These are phyloP conservation scores for Diabrotica undecimpunctata DNA, from an alignment of 1,140 invertebrate species.

Conservation along the genomic window DNA sequence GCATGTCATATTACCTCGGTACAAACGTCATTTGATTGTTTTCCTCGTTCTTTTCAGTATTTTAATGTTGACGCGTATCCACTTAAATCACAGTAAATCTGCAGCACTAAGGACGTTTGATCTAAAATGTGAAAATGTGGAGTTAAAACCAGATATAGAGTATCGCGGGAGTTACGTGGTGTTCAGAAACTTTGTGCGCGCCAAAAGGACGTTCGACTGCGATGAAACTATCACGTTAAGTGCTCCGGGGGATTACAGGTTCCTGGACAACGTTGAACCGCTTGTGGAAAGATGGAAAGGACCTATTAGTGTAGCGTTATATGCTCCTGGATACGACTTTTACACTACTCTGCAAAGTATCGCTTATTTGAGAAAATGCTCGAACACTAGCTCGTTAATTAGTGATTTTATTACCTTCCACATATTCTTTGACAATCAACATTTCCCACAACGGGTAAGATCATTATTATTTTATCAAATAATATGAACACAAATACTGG, in stretches of 20 bases:
- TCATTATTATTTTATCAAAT: neutral
- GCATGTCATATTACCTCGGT: too few relatives aligned
- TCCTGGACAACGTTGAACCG: constrained; percentile 39
- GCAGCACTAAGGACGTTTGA: neutral
- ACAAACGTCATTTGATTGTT: too few relatives aligned
- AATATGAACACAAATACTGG: too few relatives aligned
- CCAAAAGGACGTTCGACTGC: constrained; percentile 49
- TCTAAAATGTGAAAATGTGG: neutral
- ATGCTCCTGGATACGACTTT: constrained; percentile 66
- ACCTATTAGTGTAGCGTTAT: constrained; percentile 66
- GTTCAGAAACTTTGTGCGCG: constrained; percentile 75
- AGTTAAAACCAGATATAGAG: neutral
- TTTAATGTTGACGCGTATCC: too few relatives aligned
- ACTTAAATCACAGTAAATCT: too few relatives aligned
- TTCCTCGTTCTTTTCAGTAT: too few relatives aligned
- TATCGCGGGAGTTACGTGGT: constrained; percentile 81
- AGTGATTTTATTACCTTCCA: constrained; percentile 62
- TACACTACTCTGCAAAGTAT: constrained; percentile 55
- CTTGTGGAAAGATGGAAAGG: constrained; percentile 49
- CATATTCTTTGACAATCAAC: constrained; percentile 60
- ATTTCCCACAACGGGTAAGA: constrained; percentile 55
- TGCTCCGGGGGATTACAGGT: constrained; percentile 61
- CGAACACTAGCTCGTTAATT: constrained; percentile 45
- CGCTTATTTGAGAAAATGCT: constrained; percentile 56
- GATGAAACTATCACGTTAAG: constrained; percentile 68